Evolutionary conservation across 2,113 vertebrate genomes (phyloP).

Genomic region (Vidua chalybeata): DNA sequence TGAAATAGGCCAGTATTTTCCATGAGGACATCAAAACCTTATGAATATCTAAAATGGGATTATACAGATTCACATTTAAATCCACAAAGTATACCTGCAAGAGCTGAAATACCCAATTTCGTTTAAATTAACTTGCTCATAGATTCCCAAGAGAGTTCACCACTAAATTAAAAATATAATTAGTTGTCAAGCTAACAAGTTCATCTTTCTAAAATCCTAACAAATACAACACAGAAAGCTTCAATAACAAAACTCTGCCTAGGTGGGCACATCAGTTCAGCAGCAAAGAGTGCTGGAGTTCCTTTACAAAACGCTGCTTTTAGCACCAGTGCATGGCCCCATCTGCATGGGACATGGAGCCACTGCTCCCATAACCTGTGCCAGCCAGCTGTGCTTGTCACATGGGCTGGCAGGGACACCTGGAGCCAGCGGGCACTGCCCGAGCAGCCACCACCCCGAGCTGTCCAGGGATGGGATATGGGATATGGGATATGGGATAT

Average conservation of each 20-base stretch:
- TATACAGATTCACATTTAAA: background rate
- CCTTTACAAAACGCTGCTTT: background rate
- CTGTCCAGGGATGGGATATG: too few relatives aligned
- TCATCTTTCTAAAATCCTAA: background rate
- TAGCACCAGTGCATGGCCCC: background rate
- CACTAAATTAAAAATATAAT: background rate
- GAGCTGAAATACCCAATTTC: background rate
- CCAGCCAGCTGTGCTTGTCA: background rate
- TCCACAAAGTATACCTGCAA: background rate
- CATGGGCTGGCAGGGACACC: too few relatives aligned
- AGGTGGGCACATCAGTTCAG: background rate
- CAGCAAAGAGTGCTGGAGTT: background rate
- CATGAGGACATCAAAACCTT: background rate
- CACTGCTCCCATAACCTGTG: rapidly evolving
- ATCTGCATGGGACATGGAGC: rapidly evolving
- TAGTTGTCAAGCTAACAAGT: background rate
- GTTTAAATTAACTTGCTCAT: background rate
- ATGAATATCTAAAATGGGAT: background rate
- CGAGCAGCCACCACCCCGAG: too few relatives aligned
- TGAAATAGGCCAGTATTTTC: constrained; percentile 31
- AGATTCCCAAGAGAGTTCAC: background rate
- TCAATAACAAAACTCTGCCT: background rate
- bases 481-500: background rate
- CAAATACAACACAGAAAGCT: background rate
- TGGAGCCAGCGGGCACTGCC: too few relatives aligned